Percentiles rank a stretch among this genome's conserved stretches.
These are phyloP conservation scores for Parauchenoglanis punctatus DNA, from an alignment of 2,797 vertebrate genomes.

Conservation along the genomic window DNA sequence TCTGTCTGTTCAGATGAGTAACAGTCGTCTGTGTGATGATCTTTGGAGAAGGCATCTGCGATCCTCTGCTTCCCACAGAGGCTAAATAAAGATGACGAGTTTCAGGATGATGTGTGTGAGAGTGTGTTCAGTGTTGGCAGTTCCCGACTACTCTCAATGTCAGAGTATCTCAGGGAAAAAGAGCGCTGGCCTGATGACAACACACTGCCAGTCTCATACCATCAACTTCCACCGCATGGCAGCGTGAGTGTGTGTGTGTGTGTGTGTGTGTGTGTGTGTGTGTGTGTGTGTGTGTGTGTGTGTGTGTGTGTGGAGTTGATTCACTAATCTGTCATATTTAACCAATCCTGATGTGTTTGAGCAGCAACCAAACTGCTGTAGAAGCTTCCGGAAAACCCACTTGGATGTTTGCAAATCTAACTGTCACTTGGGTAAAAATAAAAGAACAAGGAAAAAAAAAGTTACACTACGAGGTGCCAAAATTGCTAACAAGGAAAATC, in stretches of 20 bases:
- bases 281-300: slow-evolving; percentile 11
- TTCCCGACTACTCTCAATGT: slow-evolving; percentile 31
- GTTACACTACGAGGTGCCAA: not conserved
- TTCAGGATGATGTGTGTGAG: slow-evolving; percentile 41
- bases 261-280: not conserved
- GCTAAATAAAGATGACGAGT: slow-evolving; percentile 56
- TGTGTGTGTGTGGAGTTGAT: not conserved
- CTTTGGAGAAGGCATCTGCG: slow-evolving; percentile 40
- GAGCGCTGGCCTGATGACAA: slow-evolving; percentile 40
- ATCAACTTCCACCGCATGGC: not conserved
- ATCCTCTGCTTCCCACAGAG: slow-evolving; percentile 55
- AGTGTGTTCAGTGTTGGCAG: slow-evolving; percentile 35
- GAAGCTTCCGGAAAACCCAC: not conserved
- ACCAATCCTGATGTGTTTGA: not conserved
- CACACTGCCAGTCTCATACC: not conserved
- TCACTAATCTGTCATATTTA: slow-evolving; percentile 6
- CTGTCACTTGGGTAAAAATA: not conserved
- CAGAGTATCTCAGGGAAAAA: slow-evolving; percentile 37
- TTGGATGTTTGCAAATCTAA: not conserved
- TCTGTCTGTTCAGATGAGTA: slow-evolving; percentile 39
- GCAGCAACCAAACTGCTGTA: not conserved
- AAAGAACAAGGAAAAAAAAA: not conserved
- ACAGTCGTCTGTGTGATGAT: slow-evolving; percentile 44
- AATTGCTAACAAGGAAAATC: not conserved
- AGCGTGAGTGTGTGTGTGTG: not conserved